Conservation (phyloP, 2,113 vertebrate species). For the Rhadina sibilatrix region DNA sequence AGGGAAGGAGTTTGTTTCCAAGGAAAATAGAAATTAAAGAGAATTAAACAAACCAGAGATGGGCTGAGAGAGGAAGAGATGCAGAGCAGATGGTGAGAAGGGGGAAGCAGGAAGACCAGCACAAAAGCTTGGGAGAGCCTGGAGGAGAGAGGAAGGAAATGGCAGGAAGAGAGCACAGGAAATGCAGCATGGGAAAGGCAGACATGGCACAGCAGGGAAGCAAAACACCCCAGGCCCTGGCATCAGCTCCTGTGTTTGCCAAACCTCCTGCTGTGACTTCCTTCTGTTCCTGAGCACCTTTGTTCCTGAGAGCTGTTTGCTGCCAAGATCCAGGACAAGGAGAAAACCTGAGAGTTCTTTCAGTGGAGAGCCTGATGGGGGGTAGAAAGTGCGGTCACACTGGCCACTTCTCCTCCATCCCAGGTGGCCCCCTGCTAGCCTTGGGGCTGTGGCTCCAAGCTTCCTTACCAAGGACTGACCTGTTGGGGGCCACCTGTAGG, state of each 20-base stretch:
- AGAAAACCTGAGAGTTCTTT: not conserved
- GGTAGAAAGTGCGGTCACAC: not conserved
- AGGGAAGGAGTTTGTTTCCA: slow-evolving; percentile 4
- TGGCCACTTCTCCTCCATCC: accelerated
- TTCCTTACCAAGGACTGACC: not conserved
- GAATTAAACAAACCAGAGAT: slow-evolving; percentile 48
- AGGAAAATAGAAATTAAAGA: slow-evolving; percentile 46
- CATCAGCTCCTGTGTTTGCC: not conserved
- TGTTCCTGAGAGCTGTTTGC: slow-evolving; percentile 19
- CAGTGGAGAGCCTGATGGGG: not conserved
- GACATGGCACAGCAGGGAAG: not conserved
- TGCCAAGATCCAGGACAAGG: not conserved
- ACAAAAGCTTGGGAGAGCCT: not conserved
- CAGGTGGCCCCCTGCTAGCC: not conserved
- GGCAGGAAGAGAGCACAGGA: not conserved
- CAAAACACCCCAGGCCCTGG: not conserved
- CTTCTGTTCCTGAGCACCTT: slow-evolving; percentile 22
- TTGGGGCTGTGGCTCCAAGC: not conserved
- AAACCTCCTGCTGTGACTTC: not conserved
- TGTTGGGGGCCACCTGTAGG: not conserved
- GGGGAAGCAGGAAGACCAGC: not conserved
- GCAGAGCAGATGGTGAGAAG: not conserved
- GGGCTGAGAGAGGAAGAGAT: not conserved
- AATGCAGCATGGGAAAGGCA: not conserved
- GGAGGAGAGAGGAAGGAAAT: slow-evolving; percentile 9